These are phyloP conservation scores for Hypotaenidia okinawae DNA, from an alignment of 2,797 vertebrate genomes.

Conservation along the genomic window DNA sequence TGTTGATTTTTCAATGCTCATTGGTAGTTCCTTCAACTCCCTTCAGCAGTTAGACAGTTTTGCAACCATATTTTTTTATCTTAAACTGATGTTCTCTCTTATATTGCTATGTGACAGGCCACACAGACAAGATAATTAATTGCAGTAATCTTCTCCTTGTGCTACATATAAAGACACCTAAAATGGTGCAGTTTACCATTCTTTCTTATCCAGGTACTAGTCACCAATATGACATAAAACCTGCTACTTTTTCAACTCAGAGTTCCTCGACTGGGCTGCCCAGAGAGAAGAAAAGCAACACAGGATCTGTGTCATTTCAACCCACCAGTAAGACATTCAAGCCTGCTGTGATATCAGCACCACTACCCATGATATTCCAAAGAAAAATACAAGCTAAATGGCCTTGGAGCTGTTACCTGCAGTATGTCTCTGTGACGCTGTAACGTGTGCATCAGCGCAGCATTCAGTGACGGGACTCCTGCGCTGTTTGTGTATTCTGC, in stretches of 20 bases:
- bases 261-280: neutral
- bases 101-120: neutral
- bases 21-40: neutral
- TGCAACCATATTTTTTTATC: neutral
- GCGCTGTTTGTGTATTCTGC: slow-evolving; percentile 92
- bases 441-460: slow-evolving; percentile 95
- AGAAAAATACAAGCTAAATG: neutral
- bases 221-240: neutral
- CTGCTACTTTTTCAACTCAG: neutral
- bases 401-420: slow-evolving; percentile 77
- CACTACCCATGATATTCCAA: neutral
- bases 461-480: slow-evolving; percentile 90
- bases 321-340: neutral
- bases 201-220: neutral
- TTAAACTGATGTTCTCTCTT: neutral
- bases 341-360: accelerated
- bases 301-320: neutral
- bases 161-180: neutral
- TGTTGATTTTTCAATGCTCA: neutral
- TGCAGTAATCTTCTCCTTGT: neutral
- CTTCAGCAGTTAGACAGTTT: neutral
- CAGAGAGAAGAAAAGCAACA: neutral
- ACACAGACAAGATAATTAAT: neutral
- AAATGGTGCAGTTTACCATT: neutral
- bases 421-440: slow-evolving; percentile 96